phyloP scores from a whole-genome alignment of 2,113 vertebrate genomes.

The Plectropomus leopardus region DNA sequence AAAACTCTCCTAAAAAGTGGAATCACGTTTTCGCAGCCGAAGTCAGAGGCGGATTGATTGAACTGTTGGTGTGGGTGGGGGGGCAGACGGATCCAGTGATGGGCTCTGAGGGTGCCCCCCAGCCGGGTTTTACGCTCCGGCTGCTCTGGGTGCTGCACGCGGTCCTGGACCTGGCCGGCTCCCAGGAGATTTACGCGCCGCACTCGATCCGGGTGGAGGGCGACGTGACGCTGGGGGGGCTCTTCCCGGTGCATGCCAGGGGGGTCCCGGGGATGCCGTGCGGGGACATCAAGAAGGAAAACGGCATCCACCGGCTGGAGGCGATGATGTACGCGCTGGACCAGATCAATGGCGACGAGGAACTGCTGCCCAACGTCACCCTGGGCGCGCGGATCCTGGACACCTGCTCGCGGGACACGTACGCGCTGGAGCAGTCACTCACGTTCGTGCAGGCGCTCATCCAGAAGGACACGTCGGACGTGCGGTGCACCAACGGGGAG shows the following conservation, averaged over 20 bases:
- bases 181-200: constrained; percentile 95
- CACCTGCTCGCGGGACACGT: constrained; percentile 97
- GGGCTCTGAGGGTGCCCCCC: constrained; percentile 22
- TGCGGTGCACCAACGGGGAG: constrained; percentile 95
- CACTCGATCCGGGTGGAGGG: constrained; percentile 96
- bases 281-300: constrained; percentile 94
- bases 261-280: constrained; percentile 89
- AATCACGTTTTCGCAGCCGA: neutral
- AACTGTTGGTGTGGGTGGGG: neutral
- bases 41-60: neutral
- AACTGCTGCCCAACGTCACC: constrained; percentile 95
- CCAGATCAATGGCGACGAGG: constrained; percentile 96
- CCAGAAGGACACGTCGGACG: constrained; percentile 97
- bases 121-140: constrained; percentile 60
- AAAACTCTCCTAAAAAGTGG: constrained; percentile 67
- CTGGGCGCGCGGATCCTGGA: constrained; percentile 95
- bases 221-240: constrained; percentile 95
- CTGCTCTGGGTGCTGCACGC: constrained; percentile 77
- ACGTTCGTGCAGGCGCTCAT: constrained; percentile 97
- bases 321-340: constrained; percentile 98
- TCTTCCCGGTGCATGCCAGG: constrained; percentile 95
- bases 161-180: constrained; percentile 77
- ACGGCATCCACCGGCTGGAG: constrained; percentile 96
- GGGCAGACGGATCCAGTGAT: constrained; percentile 55
- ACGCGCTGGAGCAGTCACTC: constrained; percentile 96